Evolutionary conservation across 1,140 invertebrate species (phyloP).

Genomic region (Contarinia nasturtii): DNA sequence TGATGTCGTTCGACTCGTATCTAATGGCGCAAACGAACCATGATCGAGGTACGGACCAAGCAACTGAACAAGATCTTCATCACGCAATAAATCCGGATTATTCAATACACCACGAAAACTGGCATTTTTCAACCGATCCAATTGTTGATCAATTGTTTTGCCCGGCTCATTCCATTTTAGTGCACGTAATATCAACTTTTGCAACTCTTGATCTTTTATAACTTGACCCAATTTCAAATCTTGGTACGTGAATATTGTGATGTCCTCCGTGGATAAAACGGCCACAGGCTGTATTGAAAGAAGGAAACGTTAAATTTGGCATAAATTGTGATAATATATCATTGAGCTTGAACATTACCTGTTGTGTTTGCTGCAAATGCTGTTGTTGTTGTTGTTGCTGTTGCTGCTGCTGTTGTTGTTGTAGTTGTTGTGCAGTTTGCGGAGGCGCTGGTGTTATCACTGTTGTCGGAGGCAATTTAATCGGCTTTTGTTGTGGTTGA

Average conservation of each 20-base stretch:
- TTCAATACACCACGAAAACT: slow-evolving; percentile 18
- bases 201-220: slow-evolving; percentile 18
- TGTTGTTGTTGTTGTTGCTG: too few species aligned
- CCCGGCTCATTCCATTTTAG: slow-evolving; percentile 18
- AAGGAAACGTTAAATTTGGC: too few species aligned
- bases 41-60: slow-evolving; percentile 16
- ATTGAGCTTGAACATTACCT: too few species aligned
- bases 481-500: too few species aligned
- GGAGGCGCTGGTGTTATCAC: too few species aligned
- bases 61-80: slow-evolving; percentile 19
- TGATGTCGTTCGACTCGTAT: too few species aligned
- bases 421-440: too few species aligned
- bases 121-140: slow-evolving; percentile 15
- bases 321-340: too few species aligned
- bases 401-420: too few species aligned
- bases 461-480: too few species aligned
- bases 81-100: slow-evolving; percentile 18
- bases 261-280: not conserved
- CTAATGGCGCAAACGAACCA: not conserved
- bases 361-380: too few species aligned
- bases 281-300: not conserved
- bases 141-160: slow-evolving; percentile 15
- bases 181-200: slow-evolving; percentile 19
- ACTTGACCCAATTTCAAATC: slow-evolving; percentile 15
- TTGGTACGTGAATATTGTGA: not conserved